Conservation (phyloP, 1,140 invertebrate species). For the Caenorhabditis latens region DNA sequence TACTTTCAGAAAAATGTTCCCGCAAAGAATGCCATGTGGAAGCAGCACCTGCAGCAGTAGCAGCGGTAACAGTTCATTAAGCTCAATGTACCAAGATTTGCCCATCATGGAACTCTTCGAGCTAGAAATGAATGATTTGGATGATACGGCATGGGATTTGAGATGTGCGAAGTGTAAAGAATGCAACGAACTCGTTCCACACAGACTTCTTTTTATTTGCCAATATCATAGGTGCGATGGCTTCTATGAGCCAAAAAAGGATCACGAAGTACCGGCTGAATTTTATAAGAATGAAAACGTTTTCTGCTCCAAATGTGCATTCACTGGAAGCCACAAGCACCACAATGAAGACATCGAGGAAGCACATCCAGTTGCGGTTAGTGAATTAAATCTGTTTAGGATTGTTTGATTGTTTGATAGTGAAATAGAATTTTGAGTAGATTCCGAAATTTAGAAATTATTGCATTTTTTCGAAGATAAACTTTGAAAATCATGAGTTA, state of each 20-base stretch:
- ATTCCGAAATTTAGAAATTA: too few relatives aligned
- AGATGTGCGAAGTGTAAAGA: neutral
- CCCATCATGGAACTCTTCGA: too few relatives aligned
- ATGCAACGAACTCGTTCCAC: neutral
- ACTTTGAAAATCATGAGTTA: too few relatives aligned
- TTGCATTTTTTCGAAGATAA: too few relatives aligned
- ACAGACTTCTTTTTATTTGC: neutral
- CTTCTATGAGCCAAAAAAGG: neutral
- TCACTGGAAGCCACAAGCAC: neutral
- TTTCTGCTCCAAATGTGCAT: neutral
- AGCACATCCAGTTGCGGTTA: neutral
- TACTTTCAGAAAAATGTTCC: too few relatives aligned
- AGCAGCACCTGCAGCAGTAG: too few relatives aligned
- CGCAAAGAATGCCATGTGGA: too few relatives aligned
- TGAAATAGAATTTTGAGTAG: too few relatives aligned
- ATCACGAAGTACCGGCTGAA: neutral
- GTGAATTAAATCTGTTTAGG: neutral
- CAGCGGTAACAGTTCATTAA: too few relatives aligned
- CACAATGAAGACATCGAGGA: neutral
- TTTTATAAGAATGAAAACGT: conserved; percentile 1
- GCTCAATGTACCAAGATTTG: too few relatives aligned
- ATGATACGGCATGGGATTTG: neutral
- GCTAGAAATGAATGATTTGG: too few relatives aligned
- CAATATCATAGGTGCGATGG: neutral
- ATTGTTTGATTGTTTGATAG: neutral